Evolutionary conservation across 2,113 vertebrate genomes (phyloP), one percentile per base, ranked within the genome.

Genomic region (Triplophysa rosa): DNA sequence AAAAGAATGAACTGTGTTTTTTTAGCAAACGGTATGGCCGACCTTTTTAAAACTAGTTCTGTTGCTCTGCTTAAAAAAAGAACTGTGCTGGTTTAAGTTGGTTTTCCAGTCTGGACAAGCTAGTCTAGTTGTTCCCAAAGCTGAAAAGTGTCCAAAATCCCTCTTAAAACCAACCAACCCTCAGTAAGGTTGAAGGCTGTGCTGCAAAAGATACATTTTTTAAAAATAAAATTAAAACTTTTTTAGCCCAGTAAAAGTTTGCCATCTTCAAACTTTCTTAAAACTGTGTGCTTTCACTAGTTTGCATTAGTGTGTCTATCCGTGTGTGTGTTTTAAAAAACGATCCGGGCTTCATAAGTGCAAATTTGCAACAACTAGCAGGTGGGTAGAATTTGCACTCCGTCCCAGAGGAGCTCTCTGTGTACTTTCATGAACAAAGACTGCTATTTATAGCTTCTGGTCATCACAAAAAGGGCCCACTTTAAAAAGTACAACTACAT

Each of bases 311-410:
- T 42, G 67, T 67, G 7, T 78, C 37, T 49, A 2, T n/a, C 58
- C 37, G 45, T 45, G 56, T 26, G 37, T 26, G 3, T 33, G 40
- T 64, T 84, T 84, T 61, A 59, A 85, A 59, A 85, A 84, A 86
- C 86, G 87, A 84, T 83, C 45, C 52, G 2, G 24, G 70, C 88
- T 80, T 86, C 82, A 82, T 86, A 83, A 8, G 58, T 58, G 49
- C 74, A 62, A 12, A 79, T 17, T 24, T 9, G 45, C 82, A 79
- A 73, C 79, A 87, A 82, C 86, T 10, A 72, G 78, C 85, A 85
- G 81, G 88, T 87, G 88, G 89, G 88, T 19, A 86, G 86, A 88
- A 86, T 82, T 86, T 67, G 54, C 79, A 87, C 78, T 88, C 74
- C 45, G 47, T 63, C 79, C 69, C 75, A n/a, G 8, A 81, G 79